phyloP scores from a whole-genome alignment of 2,113 vertebrate species.

The Pseudolaguvia tuberculata region DNA sequence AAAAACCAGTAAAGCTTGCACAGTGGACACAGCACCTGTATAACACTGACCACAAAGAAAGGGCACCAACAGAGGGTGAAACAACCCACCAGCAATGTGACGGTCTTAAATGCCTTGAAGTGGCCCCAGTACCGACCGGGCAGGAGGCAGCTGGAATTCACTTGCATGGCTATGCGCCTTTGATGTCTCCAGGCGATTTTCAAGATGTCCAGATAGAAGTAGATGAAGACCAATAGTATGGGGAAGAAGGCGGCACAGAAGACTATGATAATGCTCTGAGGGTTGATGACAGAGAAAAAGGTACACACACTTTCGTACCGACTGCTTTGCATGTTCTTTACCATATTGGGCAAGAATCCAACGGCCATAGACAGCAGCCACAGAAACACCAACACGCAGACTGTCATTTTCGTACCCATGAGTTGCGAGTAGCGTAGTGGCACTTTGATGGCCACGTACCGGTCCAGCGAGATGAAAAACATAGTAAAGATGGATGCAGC shows the following conservation, averaged over 20 bases:
- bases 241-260: slow-evolving; percentile 81
- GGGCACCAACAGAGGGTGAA: slow-evolving; percentile 83
- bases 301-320: slow-evolving; percentile 64
- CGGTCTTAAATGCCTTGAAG: slow-evolving; percentile 79
- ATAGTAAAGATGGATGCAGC: slow-evolving; percentile 84
- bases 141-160: slow-evolving; percentile 49
- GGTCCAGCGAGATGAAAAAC: slow-evolving; percentile 81
- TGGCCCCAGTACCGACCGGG: slow-evolving; percentile 60
- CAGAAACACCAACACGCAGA: slow-evolving; percentile 59
- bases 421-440: slow-evolving; percentile 77
- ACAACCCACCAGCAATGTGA: slow-evolving; percentile 78
- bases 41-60: slow-evolving; percentile 75
- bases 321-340: slow-evolving; percentile 63
- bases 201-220: slow-evolving; percentile 88
- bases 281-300: slow-evolving; percentile 77
- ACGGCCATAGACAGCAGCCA: slow-evolving; percentile 73
- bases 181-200: slow-evolving; percentile 79
- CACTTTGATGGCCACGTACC: slow-evolving; percentile 83
- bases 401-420: slow-evolving; percentile 60
- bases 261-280: slow-evolving; percentile 68
- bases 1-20: slow-evolving; percentile 70
- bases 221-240: slow-evolving; percentile 72
- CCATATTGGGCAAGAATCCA: slow-evolving; percentile 77
- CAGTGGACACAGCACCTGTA: slow-evolving; percentile 68
- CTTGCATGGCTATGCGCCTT: slow-evolving; percentile 73